These are phyloP conservation scores for Acanthis flammea DNA, from an alignment of 2,797 vertebrate species.

Conservation along the genomic window DNA sequence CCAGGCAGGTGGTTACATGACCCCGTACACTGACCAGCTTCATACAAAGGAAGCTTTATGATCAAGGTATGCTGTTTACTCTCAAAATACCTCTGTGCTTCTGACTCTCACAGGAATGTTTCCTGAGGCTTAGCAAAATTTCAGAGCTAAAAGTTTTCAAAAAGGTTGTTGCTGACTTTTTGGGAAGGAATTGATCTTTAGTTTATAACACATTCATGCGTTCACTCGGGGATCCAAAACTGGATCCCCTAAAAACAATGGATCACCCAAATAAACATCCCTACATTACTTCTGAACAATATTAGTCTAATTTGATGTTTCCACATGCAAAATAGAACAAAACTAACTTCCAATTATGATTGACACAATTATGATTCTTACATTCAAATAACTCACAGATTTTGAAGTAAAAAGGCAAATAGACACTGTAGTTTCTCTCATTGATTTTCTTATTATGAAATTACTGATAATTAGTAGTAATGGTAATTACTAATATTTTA, in stretches of 20 bases:
- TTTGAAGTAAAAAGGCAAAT: not conserved
- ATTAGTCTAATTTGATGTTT: not conserved
- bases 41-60: not conserved
- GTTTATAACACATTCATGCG: not conserved
- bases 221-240: not conserved
- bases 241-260: not conserved
- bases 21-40: not conserved
- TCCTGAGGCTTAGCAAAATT: not conserved
- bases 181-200: not conserved
- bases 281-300: not conserved
- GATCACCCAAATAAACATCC: not conserved
- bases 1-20: not conserved
- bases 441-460: not conserved
- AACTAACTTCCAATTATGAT: not conserved
- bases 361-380: not conserved
- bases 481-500: not conserved
- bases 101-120: not conserved
- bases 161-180: not conserved
- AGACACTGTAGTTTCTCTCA: not conserved
- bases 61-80: not conserved
- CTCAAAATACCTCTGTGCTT: not conserved
- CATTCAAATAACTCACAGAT: not conserved
- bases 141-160: not conserved
- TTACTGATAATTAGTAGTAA: not conserved
- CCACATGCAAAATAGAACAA: not conserved